Evolutionary conservation across 1,140 invertebrate genomes (phyloP).

Genomic region (Thrips palmi): DNA sequence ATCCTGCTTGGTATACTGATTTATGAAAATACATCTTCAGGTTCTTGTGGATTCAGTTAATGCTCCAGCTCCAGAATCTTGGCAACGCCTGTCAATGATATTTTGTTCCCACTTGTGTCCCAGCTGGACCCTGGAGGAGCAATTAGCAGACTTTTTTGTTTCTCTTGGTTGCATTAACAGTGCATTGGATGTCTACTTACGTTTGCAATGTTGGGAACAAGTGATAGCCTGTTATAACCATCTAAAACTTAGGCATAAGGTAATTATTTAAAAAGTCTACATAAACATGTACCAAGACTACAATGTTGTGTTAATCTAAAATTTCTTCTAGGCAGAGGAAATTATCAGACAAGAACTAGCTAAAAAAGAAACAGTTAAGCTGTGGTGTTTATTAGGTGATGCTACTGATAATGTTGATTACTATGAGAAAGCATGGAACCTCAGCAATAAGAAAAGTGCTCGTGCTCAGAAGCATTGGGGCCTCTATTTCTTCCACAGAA

Average conservation of each 20-base stretch:
- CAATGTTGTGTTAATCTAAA: conserved; percentile 7
- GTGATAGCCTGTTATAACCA: conserved; percentile 78
- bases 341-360: conserved; percentile 66
- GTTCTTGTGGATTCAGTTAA: conserved; percentile 28
- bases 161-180: conserved; percentile 65
- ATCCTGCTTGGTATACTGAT: neutral
- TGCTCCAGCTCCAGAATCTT: neutral
- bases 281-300: neutral
- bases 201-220: conserved; percentile 78
- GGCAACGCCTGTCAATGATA: conserved; percentile 18
- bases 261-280: conserved; percentile 17
- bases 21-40: too few species aligned
- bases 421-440: conserved; percentile 80
- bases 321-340: conserved; percentile 52
- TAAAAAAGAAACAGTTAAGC: conserved; percentile 60
- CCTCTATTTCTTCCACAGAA: conserved; percentile 51
- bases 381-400: conserved; percentile 82
- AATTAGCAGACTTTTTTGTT: conserved; percentile 58
- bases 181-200: conserved; percentile 68
- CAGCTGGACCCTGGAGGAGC: conserved; percentile 52
- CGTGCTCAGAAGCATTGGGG: conserved; percentile 70
- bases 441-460: conserved; percentile 62
- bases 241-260: conserved; percentile 65
- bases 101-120: conserved; percentile 35
- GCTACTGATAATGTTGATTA: conserved; percentile 41